Evolutionary conservation across 2,888 invertebrate species (phyloP).

Genomic region (Strigamia transsilvanica): DNA sequence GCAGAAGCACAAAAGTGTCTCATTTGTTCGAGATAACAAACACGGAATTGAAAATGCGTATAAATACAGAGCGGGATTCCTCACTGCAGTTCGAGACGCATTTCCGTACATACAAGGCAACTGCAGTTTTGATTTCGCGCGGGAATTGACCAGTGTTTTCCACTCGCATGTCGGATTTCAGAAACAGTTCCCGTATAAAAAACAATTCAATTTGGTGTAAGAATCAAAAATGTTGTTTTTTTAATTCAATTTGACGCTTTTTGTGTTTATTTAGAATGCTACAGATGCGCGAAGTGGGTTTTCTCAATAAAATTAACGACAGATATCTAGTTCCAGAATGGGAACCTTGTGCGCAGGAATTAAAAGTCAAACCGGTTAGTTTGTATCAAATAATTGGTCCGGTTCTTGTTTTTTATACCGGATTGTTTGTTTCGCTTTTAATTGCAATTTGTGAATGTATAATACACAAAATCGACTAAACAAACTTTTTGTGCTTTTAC

Average conservation of each 20-base stretch:
- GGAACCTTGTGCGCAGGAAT: background rate
- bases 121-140: background rate
- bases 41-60: constrained; percentile 6
- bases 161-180: background rate
- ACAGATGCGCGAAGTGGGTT: background rate
- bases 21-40: background rate
- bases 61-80: background rate
- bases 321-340: background rate
- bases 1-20: background rate
- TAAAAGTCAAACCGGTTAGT: background rate
- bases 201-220: background rate
- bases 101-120: background rate
- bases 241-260: background rate
- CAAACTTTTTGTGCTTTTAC: too few species aligned
- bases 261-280: constrained; percentile 10
- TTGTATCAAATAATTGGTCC: background rate
- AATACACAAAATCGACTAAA: too few species aligned
- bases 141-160: background rate
- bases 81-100: constrained; percentile 8
- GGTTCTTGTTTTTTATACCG: background rate
- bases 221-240: background rate
- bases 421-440: background rate
- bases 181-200: background rate
- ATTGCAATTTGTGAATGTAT: too few species aligned
- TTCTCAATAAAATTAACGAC: background rate